Evolutionary conservation across 2,113 vertebrate genomes (phyloP).

Genomic region (Salvelinus alpinus): DNA sequence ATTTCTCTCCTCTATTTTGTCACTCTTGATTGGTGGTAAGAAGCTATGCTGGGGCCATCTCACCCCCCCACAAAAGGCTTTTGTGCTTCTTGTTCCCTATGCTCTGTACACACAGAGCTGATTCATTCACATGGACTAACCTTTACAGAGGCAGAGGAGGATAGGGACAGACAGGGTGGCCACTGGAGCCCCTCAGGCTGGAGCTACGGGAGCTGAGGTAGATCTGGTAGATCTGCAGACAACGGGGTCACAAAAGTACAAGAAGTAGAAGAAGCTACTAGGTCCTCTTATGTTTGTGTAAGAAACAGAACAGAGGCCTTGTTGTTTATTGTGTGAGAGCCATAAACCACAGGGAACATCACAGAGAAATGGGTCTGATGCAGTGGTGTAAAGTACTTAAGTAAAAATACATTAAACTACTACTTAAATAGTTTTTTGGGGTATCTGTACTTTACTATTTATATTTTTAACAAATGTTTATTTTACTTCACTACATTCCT

Average conservation of each 20-base stretch:
- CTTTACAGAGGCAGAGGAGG: constrained; percentile 40
- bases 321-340: constrained; percentile 51
- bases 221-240: constrained; percentile 14
- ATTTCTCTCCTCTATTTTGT: constrained; percentile 54
- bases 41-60: constrained; percentile 58
- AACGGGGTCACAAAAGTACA: constrained; percentile 35
- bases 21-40: constrained; percentile 65
- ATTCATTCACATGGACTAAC: constrained; percentile 63
- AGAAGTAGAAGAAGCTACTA: constrained; percentile 19
- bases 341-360: constrained; percentile 47
- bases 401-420: no score
- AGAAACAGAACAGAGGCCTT: constrained; percentile 17
- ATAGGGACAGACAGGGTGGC: constrained; percentile 25
- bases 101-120: constrained; percentile 44
- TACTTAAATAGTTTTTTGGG: no score
- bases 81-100: constrained; percentile 46
- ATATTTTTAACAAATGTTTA: no score
- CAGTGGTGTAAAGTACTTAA: no score
- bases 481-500: no score
- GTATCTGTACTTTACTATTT: no score
- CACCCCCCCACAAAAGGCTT: constrained; percentile 49
- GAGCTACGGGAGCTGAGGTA: constrained; percentile 24
- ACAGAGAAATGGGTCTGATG: constrained; percentile 21
- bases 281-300: neutral
- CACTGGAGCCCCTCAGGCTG: constrained; percentile 24